A percentile compares a stretch with the other conserved stretches of the same genome.
These are phyloP conservation scores for Meandrina meandrites DNA, from an alignment of 92 coral and sea anemone genomes.

Conservation along the genomic window DNA sequence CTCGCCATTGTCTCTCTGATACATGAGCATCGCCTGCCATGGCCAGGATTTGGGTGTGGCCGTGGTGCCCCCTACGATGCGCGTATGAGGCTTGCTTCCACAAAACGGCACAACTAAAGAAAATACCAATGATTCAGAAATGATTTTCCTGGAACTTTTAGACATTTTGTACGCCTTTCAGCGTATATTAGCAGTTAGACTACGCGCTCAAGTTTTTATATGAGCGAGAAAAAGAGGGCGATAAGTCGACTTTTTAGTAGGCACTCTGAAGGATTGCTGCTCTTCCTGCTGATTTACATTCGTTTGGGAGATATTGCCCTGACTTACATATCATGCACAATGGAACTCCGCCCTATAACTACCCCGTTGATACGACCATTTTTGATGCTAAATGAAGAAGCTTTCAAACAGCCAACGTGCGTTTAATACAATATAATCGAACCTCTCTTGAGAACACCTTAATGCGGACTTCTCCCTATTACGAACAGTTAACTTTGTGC, in stretches of 20 bases:
- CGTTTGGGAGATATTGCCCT: background rate
- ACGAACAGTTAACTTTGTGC: too few relatives aligned
- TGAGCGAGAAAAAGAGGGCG: too few relatives aligned
- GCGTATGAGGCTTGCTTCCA: conserved; percentile 61
- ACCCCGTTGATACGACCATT: background rate
- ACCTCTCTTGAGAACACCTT: too few relatives aligned
- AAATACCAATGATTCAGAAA: background rate
- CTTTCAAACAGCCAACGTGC: background rate
- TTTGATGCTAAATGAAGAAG: background rate
- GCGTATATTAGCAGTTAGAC: too few relatives aligned
- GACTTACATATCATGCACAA: background rate
- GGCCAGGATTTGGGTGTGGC: conserved; percentile 86
- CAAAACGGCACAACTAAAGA: conserved; percentile 54
- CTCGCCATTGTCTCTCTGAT: conserved; percentile 14
- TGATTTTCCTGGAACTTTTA: too few relatives aligned
- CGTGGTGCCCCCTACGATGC: conserved; percentile 90
- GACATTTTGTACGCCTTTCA: too few relatives aligned
- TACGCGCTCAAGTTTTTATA: too few relatives aligned
- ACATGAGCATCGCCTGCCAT: conserved; percentile 87
- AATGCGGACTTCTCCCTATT: too few relatives aligned
- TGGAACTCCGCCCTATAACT: background rate
- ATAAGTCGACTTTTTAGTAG: too few relatives aligned
- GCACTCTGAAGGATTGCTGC: too few relatives aligned
- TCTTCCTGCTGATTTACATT: background rate
- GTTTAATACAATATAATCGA: too few relatives aligned